phyloP scores from a whole-genome alignment of 1,140 invertebrate species.

The Drosophila sturtevanti region DNA sequence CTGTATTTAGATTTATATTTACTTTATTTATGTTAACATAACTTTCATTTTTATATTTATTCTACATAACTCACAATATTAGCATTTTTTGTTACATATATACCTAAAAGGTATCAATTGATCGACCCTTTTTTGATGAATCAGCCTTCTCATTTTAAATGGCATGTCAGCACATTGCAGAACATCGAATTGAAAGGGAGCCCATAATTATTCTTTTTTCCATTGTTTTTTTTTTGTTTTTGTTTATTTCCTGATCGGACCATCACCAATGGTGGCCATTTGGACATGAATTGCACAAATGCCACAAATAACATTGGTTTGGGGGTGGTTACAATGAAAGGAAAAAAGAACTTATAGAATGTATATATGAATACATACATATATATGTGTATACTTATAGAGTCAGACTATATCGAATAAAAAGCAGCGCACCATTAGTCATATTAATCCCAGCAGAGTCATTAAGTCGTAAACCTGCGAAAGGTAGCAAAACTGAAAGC shows the following conservation, averaged over 20 bases:
- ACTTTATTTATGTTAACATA: no score
- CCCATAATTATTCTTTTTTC: constrained; percentile 62
- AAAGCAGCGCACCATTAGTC: constrained; percentile 75
- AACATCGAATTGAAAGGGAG: constrained; percentile 42
- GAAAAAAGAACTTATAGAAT: background rate
- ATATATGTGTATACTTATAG: background rate
- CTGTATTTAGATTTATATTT: no score
- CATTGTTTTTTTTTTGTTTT: background rate
- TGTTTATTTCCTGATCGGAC: constrained; percentile 16
- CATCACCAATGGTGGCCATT: constrained; percentile 44
- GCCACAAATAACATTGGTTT: constrained; percentile 17
- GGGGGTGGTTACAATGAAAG: background rate
- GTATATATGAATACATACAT: constrained; percentile 10
- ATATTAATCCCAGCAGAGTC: constrained; percentile 81
- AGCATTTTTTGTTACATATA: no score
- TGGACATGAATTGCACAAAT: constrained; percentile 73
- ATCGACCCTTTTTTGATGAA: background rate
- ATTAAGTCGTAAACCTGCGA: constrained; percentile 80
- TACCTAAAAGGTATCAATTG: constrained; percentile 14
- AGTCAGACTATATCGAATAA: constrained; percentile 55
- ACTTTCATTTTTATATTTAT: no score
- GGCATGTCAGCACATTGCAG: constrained; percentile 67
- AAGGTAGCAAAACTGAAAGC: constrained; percentile 48
- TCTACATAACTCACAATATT: no score
- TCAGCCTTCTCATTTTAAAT: constrained; percentile 34